Evolutionary conservation across 2,888 invertebrate genomes (phyloP), one percentile per base, ranked within the genome.

Genomic region (Empis livida): DNA sequence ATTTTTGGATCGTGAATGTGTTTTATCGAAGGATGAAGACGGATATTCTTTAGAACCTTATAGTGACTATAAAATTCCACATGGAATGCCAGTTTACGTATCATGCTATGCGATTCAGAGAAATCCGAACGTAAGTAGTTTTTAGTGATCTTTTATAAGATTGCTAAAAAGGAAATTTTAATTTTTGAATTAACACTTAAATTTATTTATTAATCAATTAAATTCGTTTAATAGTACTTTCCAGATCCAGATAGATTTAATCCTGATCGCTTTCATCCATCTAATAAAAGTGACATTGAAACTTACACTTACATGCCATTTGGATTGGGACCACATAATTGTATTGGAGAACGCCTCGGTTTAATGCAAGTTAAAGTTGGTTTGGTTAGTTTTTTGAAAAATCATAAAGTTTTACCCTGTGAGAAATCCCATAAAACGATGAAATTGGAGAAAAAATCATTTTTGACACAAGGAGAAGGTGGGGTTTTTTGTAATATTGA

Each of bases 221-320:
- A 27, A 27, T 27, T 27, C 6, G 5, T 27, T 27, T 8, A 6
- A 27, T n/a, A 68, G 67, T 63, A 64, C 51, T 68, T 58, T 50
- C 60, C 62, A 2, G 54, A 68, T 38, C 70, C 71, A 0, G 49
- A 60, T 3, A 54, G 56, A 30, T 71, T 70, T 38, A 55, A 62
- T 38, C 70, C 71, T 3, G 68, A 70, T 48, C 60, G 70, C 16
- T 70, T 71, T 53, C 60, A 68, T 0, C 17, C 59, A 6, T 57
- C 58, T 40, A 67, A 68, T 38, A 63, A 63, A 3, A 55, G 59
- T n/a, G 55, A 57, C 5, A 59, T 65, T 31, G 55, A 51, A 4
- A 63, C 67, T 2, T 67, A 62, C 42, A 61, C 66, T 5, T 69
- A 66, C 51, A 59, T 71, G 56, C 70, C 70, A 17, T 70, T 70